These are phyloP conservation scores for Xenus cinereus DNA, from an alignment of 2,113 vertebrate species.

Conservation along the genomic window DNA sequence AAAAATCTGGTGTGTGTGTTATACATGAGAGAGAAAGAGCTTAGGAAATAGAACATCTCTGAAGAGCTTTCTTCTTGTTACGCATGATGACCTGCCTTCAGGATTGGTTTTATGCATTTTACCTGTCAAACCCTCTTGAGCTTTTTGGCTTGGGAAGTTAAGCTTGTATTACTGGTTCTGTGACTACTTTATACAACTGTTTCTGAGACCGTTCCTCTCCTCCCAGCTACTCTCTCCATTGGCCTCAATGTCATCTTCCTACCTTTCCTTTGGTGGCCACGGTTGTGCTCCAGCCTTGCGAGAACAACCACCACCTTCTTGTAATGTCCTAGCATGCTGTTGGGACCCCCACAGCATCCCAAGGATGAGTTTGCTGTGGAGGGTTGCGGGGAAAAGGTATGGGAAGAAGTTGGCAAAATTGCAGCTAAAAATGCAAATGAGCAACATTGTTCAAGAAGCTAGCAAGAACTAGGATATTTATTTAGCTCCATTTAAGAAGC, in stretches of 20 bases:
- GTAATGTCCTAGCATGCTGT: background rate
- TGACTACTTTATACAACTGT: background rate
- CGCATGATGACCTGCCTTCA: background rate
- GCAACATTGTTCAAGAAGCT: background rate
- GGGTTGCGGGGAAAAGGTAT: background rate
- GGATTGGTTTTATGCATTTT: background rate
- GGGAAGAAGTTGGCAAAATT: background rate
- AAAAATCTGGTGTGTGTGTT: background rate
- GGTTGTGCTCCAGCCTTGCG: rapidly evolving
- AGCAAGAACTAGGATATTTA: background rate
- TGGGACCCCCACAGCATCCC: background rate
- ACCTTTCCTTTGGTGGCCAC: background rate
- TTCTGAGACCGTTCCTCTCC: background rate
- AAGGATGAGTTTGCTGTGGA: background rate
- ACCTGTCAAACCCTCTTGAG: background rate
- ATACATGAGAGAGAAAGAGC: background rate
- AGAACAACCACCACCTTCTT: background rate
- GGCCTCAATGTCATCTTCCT: rapidly evolving
- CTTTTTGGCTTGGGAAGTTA: background rate
- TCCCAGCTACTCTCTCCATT: background rate
- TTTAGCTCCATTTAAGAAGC: background rate
- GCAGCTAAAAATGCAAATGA: background rate
- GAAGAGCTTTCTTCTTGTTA: background rate
- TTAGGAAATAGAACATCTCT: background rate
- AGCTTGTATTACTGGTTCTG: background rate